phyloP scores from a whole-genome alignment of 2,797 vertebrate species.

The Octomys mimax region DNA sequence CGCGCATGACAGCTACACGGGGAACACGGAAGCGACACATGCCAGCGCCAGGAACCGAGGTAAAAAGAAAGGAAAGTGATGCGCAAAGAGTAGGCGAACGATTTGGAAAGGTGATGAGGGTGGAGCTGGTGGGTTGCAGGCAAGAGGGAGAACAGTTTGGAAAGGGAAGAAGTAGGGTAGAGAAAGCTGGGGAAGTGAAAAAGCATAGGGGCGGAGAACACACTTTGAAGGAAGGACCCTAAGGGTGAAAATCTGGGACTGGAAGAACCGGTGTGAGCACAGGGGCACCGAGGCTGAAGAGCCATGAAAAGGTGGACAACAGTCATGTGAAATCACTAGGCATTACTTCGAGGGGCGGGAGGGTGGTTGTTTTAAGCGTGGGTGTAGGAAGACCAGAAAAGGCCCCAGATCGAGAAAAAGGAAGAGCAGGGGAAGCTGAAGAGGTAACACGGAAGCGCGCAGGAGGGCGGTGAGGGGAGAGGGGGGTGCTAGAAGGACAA shows the following conservation, averaged over 20 bases:
- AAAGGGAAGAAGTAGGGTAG: constrained; percentile 22
- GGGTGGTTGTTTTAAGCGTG: constrained; percentile 77
- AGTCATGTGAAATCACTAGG: constrained; percentile 59
- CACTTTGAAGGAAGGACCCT: constrained; percentile 49
- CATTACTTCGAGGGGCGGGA: constrained; percentile 59
- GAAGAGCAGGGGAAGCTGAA: constrained; percentile 76
- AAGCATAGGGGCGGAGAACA: not conserved
- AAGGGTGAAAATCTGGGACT: constrained; percentile 86
- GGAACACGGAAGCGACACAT: constrained; percentile 83
- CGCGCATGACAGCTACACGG: constrained; percentile 79
- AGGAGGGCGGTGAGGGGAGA: constrained; percentile 36
- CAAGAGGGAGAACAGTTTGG: constrained; percentile 56
- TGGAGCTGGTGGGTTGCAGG: constrained; percentile 85
- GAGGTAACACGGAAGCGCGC: constrained; percentile 77
- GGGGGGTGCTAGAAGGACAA: constrained; percentile 42
- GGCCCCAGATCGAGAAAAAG: constrained; percentile 76
- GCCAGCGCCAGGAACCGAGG: constrained; percentile 71
- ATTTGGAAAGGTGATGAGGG: constrained; percentile 89
- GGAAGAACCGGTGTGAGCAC: constrained; percentile 67
- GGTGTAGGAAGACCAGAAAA: constrained; percentile 80
- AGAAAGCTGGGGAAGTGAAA: constrained; percentile 82
- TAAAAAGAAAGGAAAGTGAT: constrained; percentile 81
- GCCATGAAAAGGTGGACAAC: constrained; percentile 60
- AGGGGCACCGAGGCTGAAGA: constrained; percentile 17
- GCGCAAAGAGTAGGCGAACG: constrained; percentile 82